These are phyloP conservation scores for Pogonocherus hispidulus DNA, from an alignment of 2,888 invertebrate genomes.

Conservation along the genomic window DNA sequence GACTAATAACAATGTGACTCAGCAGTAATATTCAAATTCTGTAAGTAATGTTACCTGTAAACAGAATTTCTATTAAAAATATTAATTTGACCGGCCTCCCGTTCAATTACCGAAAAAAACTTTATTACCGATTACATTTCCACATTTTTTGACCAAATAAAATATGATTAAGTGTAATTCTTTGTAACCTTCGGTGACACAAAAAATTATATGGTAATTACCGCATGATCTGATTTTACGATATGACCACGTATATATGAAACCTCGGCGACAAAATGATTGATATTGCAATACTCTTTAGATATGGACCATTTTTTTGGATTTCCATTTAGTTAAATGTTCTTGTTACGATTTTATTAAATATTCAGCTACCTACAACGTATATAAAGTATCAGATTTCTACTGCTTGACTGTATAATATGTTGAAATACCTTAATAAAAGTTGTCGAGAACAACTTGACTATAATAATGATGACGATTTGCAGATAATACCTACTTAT, in stretches of 20 bases:
- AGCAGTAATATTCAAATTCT: not conserved
- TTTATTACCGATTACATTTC: constrained; percentile 2
- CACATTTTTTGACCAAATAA: constrained; percentile 1
- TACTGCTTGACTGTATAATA: too few species aligned
- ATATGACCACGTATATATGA: not conserved
- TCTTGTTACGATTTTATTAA: not conserved
- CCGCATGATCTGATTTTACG: not conserved
- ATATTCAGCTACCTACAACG: not conserved
- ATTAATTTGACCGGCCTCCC: constrained; percentile 2
- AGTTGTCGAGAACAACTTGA: too few species aligned
- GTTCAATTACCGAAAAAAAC: not conserved
- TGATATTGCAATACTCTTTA: not conserved
- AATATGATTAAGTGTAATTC: not conserved
- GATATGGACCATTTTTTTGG: not conserved
- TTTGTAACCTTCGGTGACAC: not conserved
- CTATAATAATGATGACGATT: too few species aligned
- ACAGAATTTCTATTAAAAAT: constrained; percentile 2
- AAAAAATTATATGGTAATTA: constrained; percentile 2
- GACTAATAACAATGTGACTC: constrained; percentile 3
- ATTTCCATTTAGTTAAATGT: not conserved
- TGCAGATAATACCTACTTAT: too few species aligned
- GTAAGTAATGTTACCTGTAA: not conserved
- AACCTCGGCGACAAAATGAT: not conserved
- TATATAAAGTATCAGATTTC: too few species aligned
- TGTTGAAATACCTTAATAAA: too few species aligned